These are phyloP conservation scores for Bugula neritina DNA, from an alignment of 2,888 invertebrate species.

Conservation along the genomic window DNA sequence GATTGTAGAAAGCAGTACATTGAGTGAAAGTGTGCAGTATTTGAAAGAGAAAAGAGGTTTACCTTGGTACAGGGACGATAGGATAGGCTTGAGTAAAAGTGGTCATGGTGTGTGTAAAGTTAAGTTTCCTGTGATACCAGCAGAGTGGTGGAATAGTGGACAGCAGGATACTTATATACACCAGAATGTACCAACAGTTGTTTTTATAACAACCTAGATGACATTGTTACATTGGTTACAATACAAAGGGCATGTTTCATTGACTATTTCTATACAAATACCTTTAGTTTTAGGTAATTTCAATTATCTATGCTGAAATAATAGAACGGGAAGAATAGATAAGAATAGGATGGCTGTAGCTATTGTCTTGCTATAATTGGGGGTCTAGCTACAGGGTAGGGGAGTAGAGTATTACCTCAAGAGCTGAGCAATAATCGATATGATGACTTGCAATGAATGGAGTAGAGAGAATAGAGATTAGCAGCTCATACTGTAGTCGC, in stretches of 20 bases:
- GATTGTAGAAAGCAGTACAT: background rate
- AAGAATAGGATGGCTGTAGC: background rate
- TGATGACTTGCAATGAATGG: too few relatives aligned
- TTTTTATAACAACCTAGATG: too few relatives aligned
- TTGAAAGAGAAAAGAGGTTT: background rate
- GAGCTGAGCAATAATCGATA: too few relatives aligned
- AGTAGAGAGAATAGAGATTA: too few relatives aligned
- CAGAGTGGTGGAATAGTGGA: too few relatives aligned
- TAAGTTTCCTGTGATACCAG: too few relatives aligned
- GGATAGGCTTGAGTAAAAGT: slow-evolving; percentile 10
- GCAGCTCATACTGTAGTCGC: background rate
- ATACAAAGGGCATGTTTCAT: background rate
- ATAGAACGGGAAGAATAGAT: slow-evolving; percentile 2
- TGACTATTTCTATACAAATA: background rate
- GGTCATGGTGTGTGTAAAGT: background rate
- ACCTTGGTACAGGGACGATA: slow-evolving; percentile 11
- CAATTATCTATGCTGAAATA: background rate
- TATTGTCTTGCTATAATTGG: slow-evolving; percentile 20
- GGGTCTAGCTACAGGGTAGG: slow-evolving; percentile 26
- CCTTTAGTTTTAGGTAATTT: slow-evolving; percentile 3
- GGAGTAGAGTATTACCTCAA: too few relatives aligned
- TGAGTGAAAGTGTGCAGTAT: too few relatives aligned
- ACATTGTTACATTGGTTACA: background rate
- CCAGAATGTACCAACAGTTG: too few relatives aligned
- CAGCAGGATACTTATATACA: too few relatives aligned